A percentile compares a stretch with the other conserved stretches of the same genome.
phyloP scores from a whole-genome alignment of 2,797 vertebrate species.

The Phrynocephalus forsythii region DNA sequence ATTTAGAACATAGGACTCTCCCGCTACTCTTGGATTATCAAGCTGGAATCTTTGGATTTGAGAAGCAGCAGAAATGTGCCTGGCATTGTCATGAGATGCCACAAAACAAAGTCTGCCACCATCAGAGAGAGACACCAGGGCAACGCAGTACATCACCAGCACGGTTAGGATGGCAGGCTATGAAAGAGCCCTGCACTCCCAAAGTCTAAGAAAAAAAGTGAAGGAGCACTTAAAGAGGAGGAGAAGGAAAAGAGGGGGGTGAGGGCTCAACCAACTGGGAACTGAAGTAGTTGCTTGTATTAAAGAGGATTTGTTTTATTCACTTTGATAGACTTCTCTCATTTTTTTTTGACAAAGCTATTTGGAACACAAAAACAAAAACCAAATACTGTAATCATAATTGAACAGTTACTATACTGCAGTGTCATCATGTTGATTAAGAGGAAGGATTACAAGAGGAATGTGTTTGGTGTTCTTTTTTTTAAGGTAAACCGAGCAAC shows the following conservation, averaged over 20 bases:
- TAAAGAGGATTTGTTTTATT: not conserved
- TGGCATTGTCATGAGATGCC: not conserved
- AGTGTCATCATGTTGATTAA: conserved; percentile 18
- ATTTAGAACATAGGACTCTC: conserved; percentile 1
- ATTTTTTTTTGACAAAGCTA: not conserved
- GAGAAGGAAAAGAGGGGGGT: not conserved
- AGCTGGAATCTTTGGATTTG: not conserved
- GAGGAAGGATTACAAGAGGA: not conserved
- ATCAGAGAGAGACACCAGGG: not conserved
- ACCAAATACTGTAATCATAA: not conserved
- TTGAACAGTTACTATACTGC: conserved; percentile 3
- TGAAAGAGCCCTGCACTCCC: conserved; percentile 17
- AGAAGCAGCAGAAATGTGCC: not conserved
- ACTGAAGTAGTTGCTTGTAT: no score
- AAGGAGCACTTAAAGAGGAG: not conserved
- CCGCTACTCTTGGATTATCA: not conserved
- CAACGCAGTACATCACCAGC: not conserved
- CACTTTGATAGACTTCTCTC: not conserved
- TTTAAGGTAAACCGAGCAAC: not conserved
- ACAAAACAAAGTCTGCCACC: not conserved
- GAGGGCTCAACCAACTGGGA: not conserved
- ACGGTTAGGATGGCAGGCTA: conserved; percentile 16
- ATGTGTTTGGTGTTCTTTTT: not conserved
- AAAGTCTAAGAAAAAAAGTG: not conserved
- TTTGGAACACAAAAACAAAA: not conserved